Base-by-base conservation (phyloP, 2,888 invertebrate species). In the Sarcophaga subvicina region DNA sequence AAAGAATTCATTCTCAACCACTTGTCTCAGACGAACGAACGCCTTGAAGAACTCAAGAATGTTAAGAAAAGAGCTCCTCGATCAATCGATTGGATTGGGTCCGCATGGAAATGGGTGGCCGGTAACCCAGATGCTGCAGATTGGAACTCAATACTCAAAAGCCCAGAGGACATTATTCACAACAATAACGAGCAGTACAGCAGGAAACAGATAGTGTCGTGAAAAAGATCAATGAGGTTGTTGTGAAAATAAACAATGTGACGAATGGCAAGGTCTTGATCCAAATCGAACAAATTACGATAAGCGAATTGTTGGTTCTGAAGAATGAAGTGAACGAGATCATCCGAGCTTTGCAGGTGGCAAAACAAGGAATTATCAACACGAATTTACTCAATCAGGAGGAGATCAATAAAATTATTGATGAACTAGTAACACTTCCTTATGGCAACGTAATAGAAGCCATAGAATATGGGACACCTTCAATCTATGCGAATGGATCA, bases 381-480 rank as follows among this genome's bases (percentile, higher is more conserved):
- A 62, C 3, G n/a, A 62, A 62, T 62, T n/a, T 62, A 62, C 60
- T 62, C 20, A 62, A 62, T 5, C 60, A 62, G 20, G 60, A 62
- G 20, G 20, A 62, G 20, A 62, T 63, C 25, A 63, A 22, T 63
- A 63, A 63, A 63, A 60, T 60, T 20, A 60, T 60, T 60, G 20
- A 60, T 60, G 14, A 60, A 60, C 20, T 60, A 60, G 60, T n/a
- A 60, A 1, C 60, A 60, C 60, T 60, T 6, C n/a, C 60, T 60
- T 60, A 60, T n/a, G 60, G 60, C 63, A 63, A 63, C 20, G 63
- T 63, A 63, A 63, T 63, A 22, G 63, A 63, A 63, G 63, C 25
- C 12, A 2, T 22, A 63, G 11, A 22, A 22, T 22, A 22, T 22
- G 22, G 22, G 22, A 22, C 22, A 22, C 22, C 22, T 22, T 22